These are phyloP conservation scores for Anseranas semipalmata DNA, from an alignment of 2,113 vertebrate species.

Conservation along the genomic window DNA sequence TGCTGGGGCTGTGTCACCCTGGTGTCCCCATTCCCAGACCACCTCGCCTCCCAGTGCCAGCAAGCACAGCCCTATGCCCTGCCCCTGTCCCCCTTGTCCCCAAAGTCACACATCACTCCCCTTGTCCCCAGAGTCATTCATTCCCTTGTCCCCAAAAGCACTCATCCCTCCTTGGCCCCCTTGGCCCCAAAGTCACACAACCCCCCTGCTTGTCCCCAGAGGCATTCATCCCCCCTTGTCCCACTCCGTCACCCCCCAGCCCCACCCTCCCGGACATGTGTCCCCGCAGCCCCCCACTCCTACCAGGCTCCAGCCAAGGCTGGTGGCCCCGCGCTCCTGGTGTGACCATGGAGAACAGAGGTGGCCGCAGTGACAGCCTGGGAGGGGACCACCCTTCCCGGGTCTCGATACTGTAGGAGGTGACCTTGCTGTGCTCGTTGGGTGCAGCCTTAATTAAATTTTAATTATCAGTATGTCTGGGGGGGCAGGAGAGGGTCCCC, in stretches of 20 bases:
- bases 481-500: rapidly evolving
- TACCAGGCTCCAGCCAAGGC: background rate
- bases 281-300: background rate
- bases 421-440: too few species aligned
- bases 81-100: background rate
- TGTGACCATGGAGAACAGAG: background rate
- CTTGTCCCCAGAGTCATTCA: background rate
- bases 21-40: background rate
- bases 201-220: background rate
- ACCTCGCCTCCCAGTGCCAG: too few species aligned
- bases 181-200: background rate
- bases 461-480: too few species aligned
- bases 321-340: background rate
- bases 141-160: background rate
- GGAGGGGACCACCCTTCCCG: too few species aligned
- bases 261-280: too few species aligned
- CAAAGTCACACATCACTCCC: background rate
- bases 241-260: rapidly evolving
- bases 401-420: too few species aligned
- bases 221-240: too few species aligned
- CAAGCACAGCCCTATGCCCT: too few species aligned
- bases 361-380: too few species aligned
- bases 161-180: background rate
- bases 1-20: background rate
- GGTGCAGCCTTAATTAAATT: too few species aligned